phyloP scores from a whole-genome alignment of 2,797 vertebrate genomes.

The Mormyrus proboscirostris region DNA sequence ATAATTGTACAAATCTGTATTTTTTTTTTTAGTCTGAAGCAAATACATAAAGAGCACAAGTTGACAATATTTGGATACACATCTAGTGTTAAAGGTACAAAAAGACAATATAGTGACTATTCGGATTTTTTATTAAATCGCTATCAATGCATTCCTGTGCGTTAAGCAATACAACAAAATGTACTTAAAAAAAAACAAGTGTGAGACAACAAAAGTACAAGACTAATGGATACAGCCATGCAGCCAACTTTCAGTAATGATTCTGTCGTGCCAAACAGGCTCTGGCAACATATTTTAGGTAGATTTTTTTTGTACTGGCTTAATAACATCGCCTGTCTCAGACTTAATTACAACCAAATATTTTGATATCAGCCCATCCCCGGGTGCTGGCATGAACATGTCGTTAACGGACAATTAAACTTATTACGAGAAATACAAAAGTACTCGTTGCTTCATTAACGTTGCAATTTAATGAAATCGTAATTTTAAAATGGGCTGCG shows the following conservation, averaged over 20 bases:
- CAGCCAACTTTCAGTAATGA: neutral
- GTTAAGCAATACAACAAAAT: neutral
- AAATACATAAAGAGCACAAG: neutral
- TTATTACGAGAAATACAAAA: conserved; percentile 62
- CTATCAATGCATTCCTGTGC: neutral
- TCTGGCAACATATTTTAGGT: neutral
- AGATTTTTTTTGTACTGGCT: neutral
- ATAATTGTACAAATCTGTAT: neutral
- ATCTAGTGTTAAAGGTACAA: neutral
- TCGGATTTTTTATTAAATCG: neutral
- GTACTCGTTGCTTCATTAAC: conserved; percentile 70
- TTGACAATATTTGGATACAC: neutral
- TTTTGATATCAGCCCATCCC: conserved; percentile 68
- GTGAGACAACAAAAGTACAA: neutral
- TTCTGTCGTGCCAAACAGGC: neutral
- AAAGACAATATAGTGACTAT: neutral
- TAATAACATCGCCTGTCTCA: conserved; percentile 66
- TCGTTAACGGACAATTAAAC: conserved; percentile 75
- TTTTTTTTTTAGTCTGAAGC: neutral
- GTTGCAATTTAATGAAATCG: conserved; percentile 66
- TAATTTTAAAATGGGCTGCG: conserved; percentile 67
- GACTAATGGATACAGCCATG: neutral
- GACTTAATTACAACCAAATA: conserved; percentile 70
- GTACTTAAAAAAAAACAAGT: neutral
- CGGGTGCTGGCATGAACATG: conserved; percentile 60